Conservation (phyloP, 2,888 invertebrate genomes). For the Rugalucina vietnamica region DNA sequence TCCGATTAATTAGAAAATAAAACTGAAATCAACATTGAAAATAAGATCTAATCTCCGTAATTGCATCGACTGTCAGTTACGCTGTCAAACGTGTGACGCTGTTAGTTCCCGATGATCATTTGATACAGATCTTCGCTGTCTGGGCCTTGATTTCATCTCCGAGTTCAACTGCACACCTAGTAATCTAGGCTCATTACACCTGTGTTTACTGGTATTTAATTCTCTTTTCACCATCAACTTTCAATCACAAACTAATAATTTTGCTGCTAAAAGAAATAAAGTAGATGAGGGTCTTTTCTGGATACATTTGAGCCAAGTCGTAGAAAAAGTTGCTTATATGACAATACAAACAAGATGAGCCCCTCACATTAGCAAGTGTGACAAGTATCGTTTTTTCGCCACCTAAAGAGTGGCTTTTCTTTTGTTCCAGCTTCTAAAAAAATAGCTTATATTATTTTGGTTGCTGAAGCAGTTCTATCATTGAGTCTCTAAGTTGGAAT, state of each 20-base stretch:
- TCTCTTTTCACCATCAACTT: conserved; percentile 22
- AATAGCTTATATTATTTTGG: too few relatives aligned
- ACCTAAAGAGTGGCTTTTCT: too few relatives aligned
- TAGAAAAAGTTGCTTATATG: too few relatives aligned
- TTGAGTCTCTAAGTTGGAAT: too few relatives aligned
- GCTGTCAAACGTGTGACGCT: not conserved
- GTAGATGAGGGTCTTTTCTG: not conserved
- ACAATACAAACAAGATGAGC: too few relatives aligned
- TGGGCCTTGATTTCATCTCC: not conserved
- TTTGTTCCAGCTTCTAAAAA: too few relatives aligned
- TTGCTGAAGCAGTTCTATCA: too few relatives aligned
- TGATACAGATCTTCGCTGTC: not conserved
- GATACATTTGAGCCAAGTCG: too few relatives aligned
- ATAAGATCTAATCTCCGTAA: not conserved
- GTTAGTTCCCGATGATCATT: not conserved
- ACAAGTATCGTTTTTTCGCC: too few relatives aligned
- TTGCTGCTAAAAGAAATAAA: conserved; percentile 49
- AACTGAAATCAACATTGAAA: not conserved
- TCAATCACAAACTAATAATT: conserved; percentile 44
- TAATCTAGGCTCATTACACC: not conserved
- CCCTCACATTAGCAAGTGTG: too few relatives aligned
- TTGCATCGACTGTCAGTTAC: not conserved
- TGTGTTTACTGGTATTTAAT: not conserved
- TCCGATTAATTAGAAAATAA: not conserved
- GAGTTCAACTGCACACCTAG: not conserved